These are phyloP conservation scores for Tiliqua scincoides DNA, from an alignment of 2,113 vertebrate genomes.

Conservation along the genomic window DNA sequence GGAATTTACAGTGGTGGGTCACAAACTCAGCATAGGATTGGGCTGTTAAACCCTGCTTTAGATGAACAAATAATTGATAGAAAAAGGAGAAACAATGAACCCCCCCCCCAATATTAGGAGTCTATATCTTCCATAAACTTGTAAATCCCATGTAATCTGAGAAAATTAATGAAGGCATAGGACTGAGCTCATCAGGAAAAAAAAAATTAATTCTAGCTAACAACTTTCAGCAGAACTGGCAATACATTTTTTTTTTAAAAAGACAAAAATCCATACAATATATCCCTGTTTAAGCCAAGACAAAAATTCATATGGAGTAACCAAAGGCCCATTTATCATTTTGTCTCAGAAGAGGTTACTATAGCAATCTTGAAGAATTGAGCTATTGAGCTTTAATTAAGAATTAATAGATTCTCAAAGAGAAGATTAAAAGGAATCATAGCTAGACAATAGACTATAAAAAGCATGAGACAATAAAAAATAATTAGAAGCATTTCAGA, in stretches of 20 bases:
- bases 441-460: not conserved
- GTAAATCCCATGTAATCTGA: not conserved
- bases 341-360: slow-evolving; percentile 41
- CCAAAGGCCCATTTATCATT: not conserved
- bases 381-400: slow-evolving; percentile 49
- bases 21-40: not conserved
- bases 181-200: slow-evolving; percentile 1
- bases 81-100: not conserved
- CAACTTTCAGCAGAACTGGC: not conserved
- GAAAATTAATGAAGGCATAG: not conserved
- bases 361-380: slow-evolving; percentile 14
- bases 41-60: not conserved
- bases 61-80: not conserved
- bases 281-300: slow-evolving; percentile 38
- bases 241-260: slow-evolving; percentile 25
- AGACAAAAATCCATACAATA: slow-evolving; percentile 32
- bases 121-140: not conserved
- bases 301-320: slow-evolving; percentile 17
- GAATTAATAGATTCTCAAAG: slow-evolving; percentile 14
- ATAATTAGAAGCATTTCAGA: not conserved
- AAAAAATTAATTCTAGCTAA: slow-evolving; percentile 32
- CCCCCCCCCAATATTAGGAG: not conserved
- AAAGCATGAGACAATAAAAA: slow-evolving; percentile 11
- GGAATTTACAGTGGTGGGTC: not conserved
- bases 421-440: not conserved